These are phyloP conservation scores for Ageneiosus marmoratus DNA, from an alignment of 2,113 vertebrate genomes.

Conservation along the genomic window DNA sequence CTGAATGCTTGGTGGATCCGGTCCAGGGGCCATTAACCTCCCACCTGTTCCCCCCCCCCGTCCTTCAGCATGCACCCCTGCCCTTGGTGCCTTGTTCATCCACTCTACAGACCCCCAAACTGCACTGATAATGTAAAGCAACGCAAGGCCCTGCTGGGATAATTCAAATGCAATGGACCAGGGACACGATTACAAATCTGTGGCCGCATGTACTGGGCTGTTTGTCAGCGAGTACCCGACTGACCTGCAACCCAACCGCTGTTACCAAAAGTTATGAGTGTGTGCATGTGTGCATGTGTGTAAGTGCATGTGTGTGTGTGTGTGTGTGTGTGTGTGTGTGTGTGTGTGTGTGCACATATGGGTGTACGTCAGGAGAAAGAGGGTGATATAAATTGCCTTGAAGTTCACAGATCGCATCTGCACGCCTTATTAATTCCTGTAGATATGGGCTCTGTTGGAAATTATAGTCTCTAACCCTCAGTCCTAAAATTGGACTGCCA, in stretches of 20 bases:
- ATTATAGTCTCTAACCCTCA: slow-evolving; percentile 54
- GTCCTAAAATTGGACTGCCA: slow-evolving; percentile 63
- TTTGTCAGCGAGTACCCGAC: slow-evolving; percentile 86
- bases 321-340: too few relatives aligned
- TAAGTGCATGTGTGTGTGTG: too few relatives aligned
- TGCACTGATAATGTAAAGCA: slow-evolving; percentile 78
- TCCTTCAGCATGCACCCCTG: slow-evolving; percentile 78
- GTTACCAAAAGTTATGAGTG: slow-evolving; percentile 52
- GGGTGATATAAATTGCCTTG: slow-evolving; percentile 75
- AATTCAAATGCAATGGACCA: slow-evolving; percentile 98
- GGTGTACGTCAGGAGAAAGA: slow-evolving; percentile 14
- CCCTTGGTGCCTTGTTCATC: slow-evolving; percentile 94
- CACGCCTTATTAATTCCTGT: slow-evolving; percentile 73
- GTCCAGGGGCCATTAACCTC: slow-evolving; percentile 99
- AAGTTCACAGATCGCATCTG: slow-evolving; percentile 70
- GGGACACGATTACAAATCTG: slow-evolving; percentile 97
- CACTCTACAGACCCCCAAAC: slow-evolving; percentile 65
- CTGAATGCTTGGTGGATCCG: slow-evolving; percentile 96
- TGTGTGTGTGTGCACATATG: slow-evolving; percentile 16
- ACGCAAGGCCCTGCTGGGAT: slow-evolving; percentile 76
- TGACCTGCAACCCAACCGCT: slow-evolving; percentile 72
- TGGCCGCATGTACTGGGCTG: slow-evolving; percentile 85
- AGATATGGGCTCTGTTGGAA: slow-evolving; percentile 61
- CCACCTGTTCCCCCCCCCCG: slow-evolving; percentile 88
- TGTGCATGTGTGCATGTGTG: too few relatives aligned